These are phyloP conservation scores for Aspiorhynchus laticeps DNA, from an alignment of 2,113 vertebrate species.

Conservation along the genomic window DNA sequence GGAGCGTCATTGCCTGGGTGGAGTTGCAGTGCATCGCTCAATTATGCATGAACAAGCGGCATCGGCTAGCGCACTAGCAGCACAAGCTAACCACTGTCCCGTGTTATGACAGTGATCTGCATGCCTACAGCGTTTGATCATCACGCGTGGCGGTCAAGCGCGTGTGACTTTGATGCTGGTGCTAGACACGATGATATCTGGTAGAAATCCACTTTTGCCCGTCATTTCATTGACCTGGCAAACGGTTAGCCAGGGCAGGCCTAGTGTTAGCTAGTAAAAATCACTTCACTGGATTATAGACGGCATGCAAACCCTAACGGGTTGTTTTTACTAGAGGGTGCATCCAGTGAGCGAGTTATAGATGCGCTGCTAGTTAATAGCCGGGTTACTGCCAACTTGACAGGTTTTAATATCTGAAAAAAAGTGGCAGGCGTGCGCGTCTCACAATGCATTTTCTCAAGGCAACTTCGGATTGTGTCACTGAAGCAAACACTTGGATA, in stretches of 20 bases:
- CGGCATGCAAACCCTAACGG: background rate
- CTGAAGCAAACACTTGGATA: constrained; percentile 7
- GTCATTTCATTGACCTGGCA: constrained; percentile 1
- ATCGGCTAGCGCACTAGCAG: constrained; percentile 11
- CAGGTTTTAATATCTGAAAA: constrained; percentile 5
- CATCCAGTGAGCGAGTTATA: background rate
- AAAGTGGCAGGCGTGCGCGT: constrained; percentile 8
- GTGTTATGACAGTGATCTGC: constrained; percentile 31
- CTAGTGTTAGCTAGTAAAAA: constrained; percentile 11
- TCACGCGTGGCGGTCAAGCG: background rate
- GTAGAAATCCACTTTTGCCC: constrained; percentile 7
- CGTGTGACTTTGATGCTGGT: background rate
- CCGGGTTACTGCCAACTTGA: background rate
- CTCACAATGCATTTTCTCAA: constrained; percentile 26
- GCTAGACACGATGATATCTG: background rate
- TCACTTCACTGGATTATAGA: constrained; percentile 8
- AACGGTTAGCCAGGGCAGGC: constrained; percentile 23
- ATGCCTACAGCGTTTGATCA: constrained; percentile 4
- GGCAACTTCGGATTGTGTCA: background rate
- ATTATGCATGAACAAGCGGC: constrained; percentile 37
- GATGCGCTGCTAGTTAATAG: background rate
- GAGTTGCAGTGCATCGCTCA: constrained; percentile 43
- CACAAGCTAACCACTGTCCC: constrained; percentile 34
- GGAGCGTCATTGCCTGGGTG: constrained; percentile 30
- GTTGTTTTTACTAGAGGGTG: background rate